Conservation (phyloP, 2,797 vertebrate genomes). For the Serranus cabrilla region DNA sequence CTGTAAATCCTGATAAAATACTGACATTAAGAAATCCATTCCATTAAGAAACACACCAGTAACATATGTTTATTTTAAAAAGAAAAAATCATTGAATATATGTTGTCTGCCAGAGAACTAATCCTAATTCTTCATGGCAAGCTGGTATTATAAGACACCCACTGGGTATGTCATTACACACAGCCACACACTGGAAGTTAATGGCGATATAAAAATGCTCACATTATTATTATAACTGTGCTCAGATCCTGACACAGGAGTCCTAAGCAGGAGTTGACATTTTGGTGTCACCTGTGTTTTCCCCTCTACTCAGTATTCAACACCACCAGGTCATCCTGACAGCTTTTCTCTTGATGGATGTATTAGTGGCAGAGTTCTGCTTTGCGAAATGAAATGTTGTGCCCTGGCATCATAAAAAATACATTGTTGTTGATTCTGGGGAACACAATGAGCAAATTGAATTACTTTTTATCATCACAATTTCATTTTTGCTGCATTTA, state of each 20-base stretch:
- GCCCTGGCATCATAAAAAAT: constrained; percentile 3
- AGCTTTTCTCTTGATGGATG: constrained; percentile 31
- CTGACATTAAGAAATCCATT: neutral
- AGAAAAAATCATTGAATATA: neutral
- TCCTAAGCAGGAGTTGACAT: constrained; percentile 1
- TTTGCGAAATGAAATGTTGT: constrained; percentile 22
- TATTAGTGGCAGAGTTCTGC: constrained; percentile 23
- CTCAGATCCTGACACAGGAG: constrained; percentile 8
- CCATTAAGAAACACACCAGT: neutral
- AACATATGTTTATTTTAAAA: neutral
- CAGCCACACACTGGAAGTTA: neutral
- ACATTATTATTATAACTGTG: neutral
- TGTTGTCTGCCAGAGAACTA: neutral
- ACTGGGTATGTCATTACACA: neutral
- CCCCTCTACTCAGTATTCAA: constrained; percentile 7
- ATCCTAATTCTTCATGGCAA: neutral
- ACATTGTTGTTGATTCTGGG: constrained; percentile 13
- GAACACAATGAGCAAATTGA: constrained; percentile 21
- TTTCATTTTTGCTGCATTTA: constrained; percentile 13
- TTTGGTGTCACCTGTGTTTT: constrained; percentile 30
- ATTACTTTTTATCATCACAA: constrained; percentile 24
- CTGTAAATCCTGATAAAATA: neutral
- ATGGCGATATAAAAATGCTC: neutral
- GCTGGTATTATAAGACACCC: neutral
- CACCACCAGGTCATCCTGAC: constrained; percentile 11